A percentile compares a stretch with the other conserved stretches of the same genome.
phyloP scores from a whole-genome alignment of 2,797 vertebrate species.

The Oophaga sylvatica region DNA sequence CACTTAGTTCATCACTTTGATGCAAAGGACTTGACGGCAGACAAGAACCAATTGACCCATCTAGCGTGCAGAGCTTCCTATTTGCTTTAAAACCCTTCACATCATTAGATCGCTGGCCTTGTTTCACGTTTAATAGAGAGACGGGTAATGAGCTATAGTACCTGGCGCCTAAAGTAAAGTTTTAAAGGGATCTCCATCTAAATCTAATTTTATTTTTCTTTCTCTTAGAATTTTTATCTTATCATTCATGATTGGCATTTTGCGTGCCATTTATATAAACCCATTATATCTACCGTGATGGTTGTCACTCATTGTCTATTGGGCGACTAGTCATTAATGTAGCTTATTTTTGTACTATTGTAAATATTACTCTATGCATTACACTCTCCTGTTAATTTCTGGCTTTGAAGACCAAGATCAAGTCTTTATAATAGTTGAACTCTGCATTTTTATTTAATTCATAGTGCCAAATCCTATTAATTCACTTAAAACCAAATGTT shows the following conservation, averaged over 20 bases:
- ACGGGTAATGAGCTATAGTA: constrained; percentile 2
- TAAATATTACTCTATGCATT: too few species aligned
- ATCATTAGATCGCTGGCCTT: constrained; percentile 40
- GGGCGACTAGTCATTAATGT: too few species aligned
- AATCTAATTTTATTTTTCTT: neutral
- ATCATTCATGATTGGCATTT: neutral
- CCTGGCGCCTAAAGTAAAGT: neutral
- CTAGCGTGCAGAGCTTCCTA: constrained; percentile 26
- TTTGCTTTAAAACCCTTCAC: constrained; percentile 31
- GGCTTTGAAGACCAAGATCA: too few species aligned
- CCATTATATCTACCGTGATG: too few species aligned
- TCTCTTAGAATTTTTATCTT: neutral
- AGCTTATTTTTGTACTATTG: too few species aligned
- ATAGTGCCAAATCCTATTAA: neutral
- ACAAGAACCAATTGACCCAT: constrained; percentile 36
- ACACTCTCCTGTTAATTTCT: too few species aligned
- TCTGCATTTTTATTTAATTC: too few species aligned
- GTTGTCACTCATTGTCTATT: too few species aligned
- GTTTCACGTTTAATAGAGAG: constrained; percentile 34
- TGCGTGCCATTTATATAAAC: too few species aligned
- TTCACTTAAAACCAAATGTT: neutral
- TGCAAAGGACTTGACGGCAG: constrained; percentile 48
- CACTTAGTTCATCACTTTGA: constrained; percentile 53
- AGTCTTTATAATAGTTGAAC: too few species aligned
- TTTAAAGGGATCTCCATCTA: neutral